Evolutionary conservation across 1,140 invertebrate genomes (phyloP).

Genomic region (Eriosoma lanigerum): DNA sequence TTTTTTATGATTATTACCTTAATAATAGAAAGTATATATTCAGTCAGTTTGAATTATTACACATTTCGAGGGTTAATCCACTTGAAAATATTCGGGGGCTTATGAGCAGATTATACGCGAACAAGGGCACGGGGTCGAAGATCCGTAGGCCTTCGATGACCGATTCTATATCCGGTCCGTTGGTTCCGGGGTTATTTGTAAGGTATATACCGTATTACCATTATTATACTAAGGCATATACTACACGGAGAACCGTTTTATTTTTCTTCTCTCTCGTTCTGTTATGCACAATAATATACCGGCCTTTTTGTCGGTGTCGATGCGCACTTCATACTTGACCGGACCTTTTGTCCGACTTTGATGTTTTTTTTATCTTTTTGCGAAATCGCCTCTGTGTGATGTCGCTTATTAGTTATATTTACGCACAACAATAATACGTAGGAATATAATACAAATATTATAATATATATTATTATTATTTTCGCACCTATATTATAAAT

Average conservation of each 20-base stretch:
- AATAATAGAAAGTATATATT: neutral
- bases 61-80: neutral
- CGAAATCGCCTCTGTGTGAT: neutral
- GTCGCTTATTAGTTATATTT: neutral
- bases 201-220: too few relatives aligned
- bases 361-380: neutral
- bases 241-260: neutral
- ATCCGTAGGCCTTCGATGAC: neutral
- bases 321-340: neutral
- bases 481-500: neutral
- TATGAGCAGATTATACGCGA: neutral
- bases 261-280: neutral
- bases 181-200: conserved; percentile 3
- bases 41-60: conserved; percentile 13
- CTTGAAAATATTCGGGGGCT: conserved; percentile 17
- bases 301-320: neutral
- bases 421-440: neutral
- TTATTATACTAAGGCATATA: too few relatives aligned
- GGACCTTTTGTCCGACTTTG: conserved; percentile 6
- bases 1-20: too few relatives aligned
- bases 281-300: too few relatives aligned
- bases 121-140: neutral
- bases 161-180: neutral
- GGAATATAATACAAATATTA: neutral
- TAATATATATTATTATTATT: neutral